A percentile compares a stretch with the other conserved stretches of the same genome.
Conservation (phyloP, 1,140 invertebrate genomes). For the Drosophila aff. region DNA sequence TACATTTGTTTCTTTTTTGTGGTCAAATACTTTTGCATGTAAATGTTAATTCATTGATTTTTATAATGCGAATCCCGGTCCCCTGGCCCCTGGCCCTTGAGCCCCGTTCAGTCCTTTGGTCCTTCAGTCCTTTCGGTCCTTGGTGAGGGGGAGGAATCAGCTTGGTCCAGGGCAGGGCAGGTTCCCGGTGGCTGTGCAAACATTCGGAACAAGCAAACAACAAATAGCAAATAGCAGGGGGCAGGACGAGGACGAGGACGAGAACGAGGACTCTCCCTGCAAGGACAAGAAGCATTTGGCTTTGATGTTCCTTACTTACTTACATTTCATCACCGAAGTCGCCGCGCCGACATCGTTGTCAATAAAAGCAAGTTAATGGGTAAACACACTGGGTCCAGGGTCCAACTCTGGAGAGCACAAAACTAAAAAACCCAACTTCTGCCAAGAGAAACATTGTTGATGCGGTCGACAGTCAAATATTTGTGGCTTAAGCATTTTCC, state of each 20-base stretch:
- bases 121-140: background rate
- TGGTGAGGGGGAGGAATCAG: background rate
- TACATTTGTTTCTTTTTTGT: conserved; percentile 84
- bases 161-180: background rate
- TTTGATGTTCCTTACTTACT: conserved; percentile 76
- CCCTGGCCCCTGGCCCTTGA: background rate
- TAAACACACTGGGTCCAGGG: conserved; percentile 44
- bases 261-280: background rate
- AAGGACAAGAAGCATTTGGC: conserved; percentile 57
- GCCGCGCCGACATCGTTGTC: conserved; percentile 54
- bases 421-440: conserved; percentile 74
- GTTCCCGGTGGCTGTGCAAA: conserved; percentile 52
- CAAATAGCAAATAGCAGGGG: conserved; percentile 26
- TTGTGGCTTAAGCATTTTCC: conserved; percentile 66
- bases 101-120: background rate
- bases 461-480: conserved; percentile 72
- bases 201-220: conserved; percentile 64
- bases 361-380: conserved; percentile 80
- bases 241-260: background rate
- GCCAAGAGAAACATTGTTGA: conserved; percentile 72
- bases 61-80: conserved; percentile 69
- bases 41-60: conserved; percentile 84
- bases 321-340: conserved; percentile 80
- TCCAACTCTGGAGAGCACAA: conserved; percentile 22
- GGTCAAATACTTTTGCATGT: conserved; percentile 81